Percentiles rank a stretch among this genome's conserved stretches.
These are phyloP conservation scores for Ormyrus labotus DNA, from an alignment of 2,888 invertebrate species.

Conservation along the genomic window DNA sequence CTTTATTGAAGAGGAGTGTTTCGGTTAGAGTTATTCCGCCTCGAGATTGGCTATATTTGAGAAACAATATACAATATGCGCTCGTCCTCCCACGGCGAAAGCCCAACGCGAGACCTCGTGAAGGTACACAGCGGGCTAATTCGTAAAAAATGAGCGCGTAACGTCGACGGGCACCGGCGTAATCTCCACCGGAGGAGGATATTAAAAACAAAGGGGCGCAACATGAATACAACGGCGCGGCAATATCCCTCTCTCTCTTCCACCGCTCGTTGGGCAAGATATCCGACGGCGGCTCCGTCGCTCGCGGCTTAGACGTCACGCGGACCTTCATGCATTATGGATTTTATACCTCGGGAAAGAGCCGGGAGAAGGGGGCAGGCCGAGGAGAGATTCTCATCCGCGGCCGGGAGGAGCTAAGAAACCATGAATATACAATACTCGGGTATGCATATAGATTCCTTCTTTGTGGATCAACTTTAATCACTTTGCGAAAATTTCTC, in stretches of 20 bases:
- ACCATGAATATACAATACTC: conserved; percentile 76
- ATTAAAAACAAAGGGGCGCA: conserved; percentile 65
- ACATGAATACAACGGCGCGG: conserved; percentile 74
- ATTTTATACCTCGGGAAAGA: conserved; percentile 69
- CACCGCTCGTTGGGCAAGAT: too few species aligned
- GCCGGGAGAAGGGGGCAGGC: conserved; percentile 44
- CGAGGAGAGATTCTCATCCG: conserved; percentile 24
- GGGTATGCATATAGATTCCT: conserved; percentile 67
- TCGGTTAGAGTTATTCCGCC: too few species aligned
- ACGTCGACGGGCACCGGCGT: conserved; percentile 4
- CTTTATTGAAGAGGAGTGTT: too few species aligned
- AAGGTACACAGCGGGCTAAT: background rate
- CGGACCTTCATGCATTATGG: conserved; percentile 75
- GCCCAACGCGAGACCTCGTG: too few species aligned
- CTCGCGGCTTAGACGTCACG: conserved; percentile 48
- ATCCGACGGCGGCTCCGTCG: background rate
- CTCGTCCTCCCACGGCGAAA: too few species aligned
- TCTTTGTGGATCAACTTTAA: conserved; percentile 72
- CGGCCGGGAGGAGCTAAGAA: conserved; percentile 68
- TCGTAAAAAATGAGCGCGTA: conserved; percentile 36
- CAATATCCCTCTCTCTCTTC: conserved; percentile 65
- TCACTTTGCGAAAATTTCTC: conserved; percentile 60
- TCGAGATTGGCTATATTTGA: too few species aligned
- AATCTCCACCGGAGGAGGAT: conserved; percentile 30
- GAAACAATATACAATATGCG: too few species aligned